phyloP scores from a whole-genome alignment of 2,797 vertebrate genomes.

The Siniperca obscura region DNA sequence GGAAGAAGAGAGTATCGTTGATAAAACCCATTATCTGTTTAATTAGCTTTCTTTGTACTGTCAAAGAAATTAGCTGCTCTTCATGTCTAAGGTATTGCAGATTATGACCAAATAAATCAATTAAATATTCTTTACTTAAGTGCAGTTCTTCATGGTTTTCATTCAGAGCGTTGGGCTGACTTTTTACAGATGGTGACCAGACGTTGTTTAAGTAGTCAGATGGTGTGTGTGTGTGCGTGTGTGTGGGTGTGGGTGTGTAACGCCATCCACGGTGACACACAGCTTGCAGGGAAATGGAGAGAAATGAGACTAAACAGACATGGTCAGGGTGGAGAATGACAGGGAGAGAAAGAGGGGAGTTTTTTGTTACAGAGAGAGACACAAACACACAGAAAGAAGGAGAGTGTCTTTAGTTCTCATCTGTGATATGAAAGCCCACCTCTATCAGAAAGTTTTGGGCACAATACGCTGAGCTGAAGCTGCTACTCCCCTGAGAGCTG shows the following conservation, averaged over 20 bases:
- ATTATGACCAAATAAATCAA: conserved; percentile 40
- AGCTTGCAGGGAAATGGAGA: conserved; percentile 43
- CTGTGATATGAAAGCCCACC: conserved; percentile 43
- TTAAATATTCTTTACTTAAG: conserved; percentile 11
- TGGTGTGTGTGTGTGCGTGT: conserved; percentile 13
- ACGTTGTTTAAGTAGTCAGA: conserved; percentile 44
- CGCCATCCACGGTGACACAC: conserved; percentile 6
- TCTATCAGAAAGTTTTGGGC: conserved; percentile 52
- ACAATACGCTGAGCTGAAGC: conserved; percentile 48
- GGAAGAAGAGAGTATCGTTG: conserved; percentile 24
- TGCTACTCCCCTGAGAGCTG: conserved; percentile 51
- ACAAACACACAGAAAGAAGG: background rate
- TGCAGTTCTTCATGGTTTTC: conserved; percentile 29
- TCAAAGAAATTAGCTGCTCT: conserved; percentile 24
- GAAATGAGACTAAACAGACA: conserved; percentile 32
- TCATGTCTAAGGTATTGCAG: conserved; percentile 32
- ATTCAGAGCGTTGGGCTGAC: conserved; percentile 4
- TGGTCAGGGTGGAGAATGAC: conserved; percentile 24
- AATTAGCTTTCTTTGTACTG: conserved; percentile 49
- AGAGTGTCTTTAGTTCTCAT: conserved; percentile 27
- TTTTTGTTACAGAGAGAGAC: conserved; percentile 18
- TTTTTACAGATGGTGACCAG: conserved; percentile 38
- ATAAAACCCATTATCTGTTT: conserved; percentile 48
- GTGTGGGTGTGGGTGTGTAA: conserved; percentile 4
- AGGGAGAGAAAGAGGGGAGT: conserved; percentile 5